Evolutionary conservation across 2,888 invertebrate genomes (phyloP), one percentile per base, ranked within the genome.

Genomic region (Sympetrum striolatum): DNA sequence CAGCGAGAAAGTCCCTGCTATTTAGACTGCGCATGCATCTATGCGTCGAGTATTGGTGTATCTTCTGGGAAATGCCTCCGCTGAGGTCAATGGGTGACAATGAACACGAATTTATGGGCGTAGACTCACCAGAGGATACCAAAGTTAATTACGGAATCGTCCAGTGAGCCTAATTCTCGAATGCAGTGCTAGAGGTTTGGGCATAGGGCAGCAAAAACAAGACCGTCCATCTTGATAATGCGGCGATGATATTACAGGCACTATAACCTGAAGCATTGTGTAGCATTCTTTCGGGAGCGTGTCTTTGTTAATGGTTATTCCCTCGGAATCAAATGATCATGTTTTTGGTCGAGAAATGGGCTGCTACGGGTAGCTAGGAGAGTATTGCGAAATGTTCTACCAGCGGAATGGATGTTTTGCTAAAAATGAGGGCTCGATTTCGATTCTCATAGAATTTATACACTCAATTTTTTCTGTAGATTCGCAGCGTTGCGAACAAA

Each of bases 81-180:
- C 14, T 31, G 86, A 60, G 86, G 86, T 86, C 86, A 86, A 60
- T 86, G 86, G 86, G 64, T 60, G 86, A n/a, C 86, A 60, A 18
- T 86, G 86, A 58, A 86, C 58, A 58, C 60, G 37, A 60, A 86
- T 86, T 86, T 86, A 86, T 86, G 86, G 86, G n/a, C 60, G 86
- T 86, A 22, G 64, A 64, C 58, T 86, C 86, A 37, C 86, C 86
- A 86, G 86, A 86, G 86, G 64, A 86, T 86, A 60, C 60, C 53
- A 8, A 37, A 48, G 86, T 86, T 86, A 86, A 86, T 86, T 86
- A 86, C 86, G 35, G 60, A 86, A 37, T 86, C 60, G 81, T 81
- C 44, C 81, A 25, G 6, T 25, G 60, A 58, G 22, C 58, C 86
- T 60, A 86, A 37, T 86, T 60, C 86, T 31, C 86, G 60, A 86